Evolutionary conservation across 2,797 vertebrate genomes (phyloP).

Genomic region (Falco columbarius): DNA sequence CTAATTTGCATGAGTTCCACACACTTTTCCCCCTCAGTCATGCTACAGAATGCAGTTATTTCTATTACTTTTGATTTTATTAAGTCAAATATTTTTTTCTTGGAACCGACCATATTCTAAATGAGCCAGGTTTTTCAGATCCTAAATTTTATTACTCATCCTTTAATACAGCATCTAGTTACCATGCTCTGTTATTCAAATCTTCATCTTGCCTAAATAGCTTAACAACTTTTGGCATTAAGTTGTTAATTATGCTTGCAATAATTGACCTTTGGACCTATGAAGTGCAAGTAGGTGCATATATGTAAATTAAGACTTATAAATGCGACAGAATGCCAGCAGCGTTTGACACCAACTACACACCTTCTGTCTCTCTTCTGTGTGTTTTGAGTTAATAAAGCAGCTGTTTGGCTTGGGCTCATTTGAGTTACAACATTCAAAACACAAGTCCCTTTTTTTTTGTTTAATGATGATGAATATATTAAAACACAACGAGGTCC

Average conservation of each 20-base stretch:
- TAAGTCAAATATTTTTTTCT: neutral
- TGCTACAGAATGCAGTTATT: neutral
- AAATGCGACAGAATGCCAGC: conserved; percentile 1
- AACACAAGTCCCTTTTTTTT: neutral
- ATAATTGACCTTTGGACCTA: conserved; percentile 30
- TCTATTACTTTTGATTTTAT: neutral
- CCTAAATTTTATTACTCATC: conserved; percentile 5
- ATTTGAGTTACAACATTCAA: neutral
- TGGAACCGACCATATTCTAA: neutral
- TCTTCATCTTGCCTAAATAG: conserved; percentile 8
- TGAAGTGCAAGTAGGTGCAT: neutral
- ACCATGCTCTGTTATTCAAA: neutral
- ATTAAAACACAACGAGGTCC: neutral
- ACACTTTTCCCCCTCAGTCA: neutral
- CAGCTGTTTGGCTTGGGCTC: neutral
- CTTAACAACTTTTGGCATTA: conserved; percentile 27
- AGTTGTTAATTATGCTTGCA: conserved; percentile 44
- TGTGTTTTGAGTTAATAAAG: neutral
- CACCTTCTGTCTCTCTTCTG: neutral
- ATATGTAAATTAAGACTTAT: conserved; percentile 25
- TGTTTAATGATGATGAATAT: neutral
- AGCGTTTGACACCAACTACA: neutral
- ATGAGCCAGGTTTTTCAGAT: neutral
- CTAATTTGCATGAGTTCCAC: neutral
- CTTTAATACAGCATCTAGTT: neutral